phyloP scores from a whole-genome alignment of 2,797 vertebrate species.

The Darevskia mixta region DNA sequence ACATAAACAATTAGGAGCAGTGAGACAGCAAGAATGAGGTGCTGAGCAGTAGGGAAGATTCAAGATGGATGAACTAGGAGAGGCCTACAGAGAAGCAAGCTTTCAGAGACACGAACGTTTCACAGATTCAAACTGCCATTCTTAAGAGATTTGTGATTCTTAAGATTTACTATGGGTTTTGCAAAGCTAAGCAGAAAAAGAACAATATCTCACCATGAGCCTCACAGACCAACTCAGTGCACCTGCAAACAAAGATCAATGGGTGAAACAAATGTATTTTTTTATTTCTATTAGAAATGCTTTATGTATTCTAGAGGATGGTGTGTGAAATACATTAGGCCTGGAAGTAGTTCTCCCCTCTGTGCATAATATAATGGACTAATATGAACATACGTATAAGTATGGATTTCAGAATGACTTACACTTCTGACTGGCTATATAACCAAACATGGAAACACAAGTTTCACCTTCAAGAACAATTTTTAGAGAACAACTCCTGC shows the following conservation, averaged over 20 bases:
- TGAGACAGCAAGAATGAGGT: too few relatives aligned
- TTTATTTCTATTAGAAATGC: background rate
- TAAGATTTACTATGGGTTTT: too few relatives aligned
- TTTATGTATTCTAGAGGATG: background rate
- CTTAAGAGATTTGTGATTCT: too few relatives aligned
- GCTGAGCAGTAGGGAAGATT: too few relatives aligned
- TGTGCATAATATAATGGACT: background rate
- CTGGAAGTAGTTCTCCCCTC: background rate
- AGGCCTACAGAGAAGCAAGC: too few relatives aligned
- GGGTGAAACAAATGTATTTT: background rate
- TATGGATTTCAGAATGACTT: background rate
- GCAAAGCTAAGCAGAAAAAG: background rate
- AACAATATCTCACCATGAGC: background rate
- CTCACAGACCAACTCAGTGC: background rate
- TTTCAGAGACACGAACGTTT: too few relatives aligned
- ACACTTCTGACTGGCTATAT: too few relatives aligned
- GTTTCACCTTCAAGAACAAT: background rate
- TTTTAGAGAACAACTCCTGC: background rate
- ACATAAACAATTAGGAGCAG: too few relatives aligned
- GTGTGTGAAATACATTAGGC: background rate
- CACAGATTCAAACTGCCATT: too few relatives aligned
- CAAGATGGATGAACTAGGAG: too few relatives aligned
- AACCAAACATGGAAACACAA: background rate
- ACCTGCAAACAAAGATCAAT: background rate
- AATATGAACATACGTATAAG: background rate